These are phyloP conservation scores for Latrodectus elegans DNA, from an alignment of 2,888 invertebrate species.

Conservation along the genomic window DNA sequence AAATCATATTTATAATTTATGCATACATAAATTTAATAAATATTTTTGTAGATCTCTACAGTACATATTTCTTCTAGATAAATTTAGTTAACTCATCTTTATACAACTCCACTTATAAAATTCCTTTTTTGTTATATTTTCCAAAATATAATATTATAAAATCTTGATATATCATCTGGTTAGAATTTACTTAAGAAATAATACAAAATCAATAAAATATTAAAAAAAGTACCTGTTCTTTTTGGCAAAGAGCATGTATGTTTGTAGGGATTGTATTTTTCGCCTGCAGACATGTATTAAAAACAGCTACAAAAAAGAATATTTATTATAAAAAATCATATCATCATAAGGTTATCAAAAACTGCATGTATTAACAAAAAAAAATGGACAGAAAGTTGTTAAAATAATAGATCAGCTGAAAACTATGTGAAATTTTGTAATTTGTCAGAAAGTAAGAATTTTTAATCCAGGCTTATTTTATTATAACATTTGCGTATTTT, in stretches of 20 bases:
- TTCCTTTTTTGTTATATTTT: too few species aligned
- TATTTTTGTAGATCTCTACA: too few species aligned
- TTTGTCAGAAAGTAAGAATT: background rate
- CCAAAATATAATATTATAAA: too few species aligned
- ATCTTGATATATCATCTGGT: background rate
- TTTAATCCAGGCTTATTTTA: background rate
- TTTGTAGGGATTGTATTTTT: constrained; percentile 41
- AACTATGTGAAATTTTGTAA: background rate
- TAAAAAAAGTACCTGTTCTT: constrained; percentile 42
- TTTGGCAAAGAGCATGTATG: constrained; percentile 46
- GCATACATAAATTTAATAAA: too few species aligned
- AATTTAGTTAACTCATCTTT: too few species aligned
- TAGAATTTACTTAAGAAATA: background rate
- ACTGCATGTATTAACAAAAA: background rate
- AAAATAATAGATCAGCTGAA: background rate
- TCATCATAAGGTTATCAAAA: background rate
- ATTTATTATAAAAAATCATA: too few species aligned
- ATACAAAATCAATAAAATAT: background rate
- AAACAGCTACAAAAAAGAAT: constrained; percentile 36
- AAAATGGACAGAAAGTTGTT: background rate
- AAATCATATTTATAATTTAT: too few species aligned
- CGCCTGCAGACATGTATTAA: constrained; percentile 46
- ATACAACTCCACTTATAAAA: too few species aligned
- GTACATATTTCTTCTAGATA: too few species aligned
- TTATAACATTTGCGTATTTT: too few species aligned